A percentile compares a stretch with the other conserved stretches of the same genome.
phyloP scores from a whole-genome alignment of 2,888 invertebrate species.

The Pterobdella sp. region DNA sequence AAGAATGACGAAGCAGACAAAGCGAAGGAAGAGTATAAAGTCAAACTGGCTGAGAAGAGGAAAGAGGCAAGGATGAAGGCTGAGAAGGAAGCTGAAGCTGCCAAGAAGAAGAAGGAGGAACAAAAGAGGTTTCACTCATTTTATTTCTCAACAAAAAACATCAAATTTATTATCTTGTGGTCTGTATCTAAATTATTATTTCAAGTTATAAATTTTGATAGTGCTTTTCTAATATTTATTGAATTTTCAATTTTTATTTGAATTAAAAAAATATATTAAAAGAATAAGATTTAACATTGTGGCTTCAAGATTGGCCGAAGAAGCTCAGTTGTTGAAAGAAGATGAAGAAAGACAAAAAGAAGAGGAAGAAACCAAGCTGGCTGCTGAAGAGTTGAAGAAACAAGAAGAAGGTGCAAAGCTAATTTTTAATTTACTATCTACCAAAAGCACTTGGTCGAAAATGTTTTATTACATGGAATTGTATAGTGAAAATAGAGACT shows the following conservation, averaged over 20 bases:
- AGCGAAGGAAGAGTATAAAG: constrained; percentile 21
- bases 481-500: too few relatives aligned
- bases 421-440: too few relatives aligned
- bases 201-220: too few relatives aligned
- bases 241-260: neutral
- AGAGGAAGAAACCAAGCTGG: constrained; percentile 15
- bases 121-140: neutral
- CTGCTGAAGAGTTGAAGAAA: constrained; percentile 18
- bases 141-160: neutral
- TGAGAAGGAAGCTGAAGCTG: constrained; percentile 14
- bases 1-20: constrained; percentile 17
- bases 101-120: constrained; percentile 21
- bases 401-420: too few relatives aligned
- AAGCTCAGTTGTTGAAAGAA: neutral
- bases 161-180: neutral
- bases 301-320: constrained; percentile 14
- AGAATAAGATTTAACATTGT: neutral
- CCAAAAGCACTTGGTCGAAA: too few relatives aligned
- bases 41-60: constrained; percentile 25
- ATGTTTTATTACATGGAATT: too few relatives aligned
- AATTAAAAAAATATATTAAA: neutral
- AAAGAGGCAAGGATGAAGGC: constrained; percentile 22
- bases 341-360: constrained; percentile 8
- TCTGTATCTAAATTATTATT: neutral
- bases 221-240: neutral